Percentiles rank a stretch among this genome's conserved stretches.
These are phyloP conservation scores for Clivina fossor DNA, from an alignment of 2,888 invertebrate species.

Conservation along the genomic window DNA sequence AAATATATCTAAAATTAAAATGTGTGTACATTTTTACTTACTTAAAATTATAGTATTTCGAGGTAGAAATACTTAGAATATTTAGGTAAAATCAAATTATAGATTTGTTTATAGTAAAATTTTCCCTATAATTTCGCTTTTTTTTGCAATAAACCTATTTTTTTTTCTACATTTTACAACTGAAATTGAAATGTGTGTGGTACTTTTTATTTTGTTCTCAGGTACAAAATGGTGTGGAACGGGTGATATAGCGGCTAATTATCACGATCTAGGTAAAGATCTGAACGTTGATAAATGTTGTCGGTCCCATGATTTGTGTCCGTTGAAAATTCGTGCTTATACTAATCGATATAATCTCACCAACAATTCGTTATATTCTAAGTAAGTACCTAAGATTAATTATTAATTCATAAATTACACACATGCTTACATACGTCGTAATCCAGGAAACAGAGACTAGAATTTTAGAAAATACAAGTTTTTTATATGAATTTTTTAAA, in stretches of 20 bases:
- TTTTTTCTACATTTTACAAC: no score
- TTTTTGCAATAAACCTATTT: not conserved
- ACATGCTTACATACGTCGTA: not conserved
- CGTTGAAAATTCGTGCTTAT: conserved; percentile 73
- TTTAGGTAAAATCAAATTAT: not conserved
- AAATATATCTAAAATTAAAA: no score
- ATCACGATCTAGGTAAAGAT: conserved; percentile 81
- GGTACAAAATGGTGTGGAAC: conserved; percentile 94
- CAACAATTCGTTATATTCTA: conserved; percentile 83
- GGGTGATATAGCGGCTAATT: conserved; percentile 81
- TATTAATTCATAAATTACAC: not conserved
- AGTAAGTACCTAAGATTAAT: conserved; percentile 58
- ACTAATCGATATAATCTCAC: conserved; percentile 76
- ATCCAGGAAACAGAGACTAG: not conserved
- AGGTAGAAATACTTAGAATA: not conserved
- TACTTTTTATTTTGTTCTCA: conserved; percentile 50
- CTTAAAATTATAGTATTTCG: no score
- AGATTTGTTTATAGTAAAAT: not conserved
- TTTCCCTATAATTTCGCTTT: not conserved
- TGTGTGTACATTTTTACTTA: no score
- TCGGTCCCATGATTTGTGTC: conserved; percentile 87
- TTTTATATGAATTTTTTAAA: no score
- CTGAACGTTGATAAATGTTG: conserved; percentile 79
- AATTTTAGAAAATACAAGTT: no score
- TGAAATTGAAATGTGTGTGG: not conserved